Base-by-base conservation (phyloP, 1,140 invertebrate species). In the Bombus cullumanus region DNA sequence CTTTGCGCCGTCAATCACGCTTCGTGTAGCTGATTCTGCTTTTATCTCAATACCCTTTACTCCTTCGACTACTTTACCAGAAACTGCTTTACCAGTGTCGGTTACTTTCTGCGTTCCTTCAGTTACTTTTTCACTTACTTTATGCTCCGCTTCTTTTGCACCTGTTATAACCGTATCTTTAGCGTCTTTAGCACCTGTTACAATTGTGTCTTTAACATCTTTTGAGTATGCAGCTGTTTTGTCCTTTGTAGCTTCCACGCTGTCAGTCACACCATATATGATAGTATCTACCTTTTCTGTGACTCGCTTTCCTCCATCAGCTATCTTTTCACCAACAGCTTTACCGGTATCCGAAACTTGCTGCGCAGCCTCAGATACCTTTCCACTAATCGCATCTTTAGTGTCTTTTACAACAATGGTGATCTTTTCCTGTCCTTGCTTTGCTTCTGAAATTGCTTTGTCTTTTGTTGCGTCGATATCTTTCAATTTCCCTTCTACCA, bases 331-430 rank as follows among this genome's bases (percentile, higher is more conserved):
- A 37, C 72, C 57, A 8, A 31, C 77, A 39, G 53, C 69, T n/a
- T 86, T 85, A 1, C 73, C 75, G 9, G 22, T 31, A 69, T 78
- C 85, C 1, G 47, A 43, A 15, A 78, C 25, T 41, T 79, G 89
- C 18, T 73, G 69, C 1, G 62, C 6, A 15, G 62, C 76, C 31
- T 69, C 47, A 0, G 71, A 41, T 2, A 78, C 28, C n/a, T 82
- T 53, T 0, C 68, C 39, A 0, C 37, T n/a, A 3, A 77, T 39
- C 28, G 92, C 91, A 6, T 90, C 85, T 2, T 92, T 90, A 4
- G 64, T 47, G 3, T 81, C 80, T 28, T 89, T 86, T 0, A 71
- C 28, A 6, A n/a, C 41, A 0, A 53, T 3, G 0, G 59, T 22
- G 0, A 71, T n/a, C 10, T 81, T 87, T 4, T 89, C 87, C 5